Evolutionary conservation across 2,113 vertebrate genomes (phyloP), one percentile per base, ranked within the genome.

Genomic region (Stomatorhinus ivindoensis): DNA sequence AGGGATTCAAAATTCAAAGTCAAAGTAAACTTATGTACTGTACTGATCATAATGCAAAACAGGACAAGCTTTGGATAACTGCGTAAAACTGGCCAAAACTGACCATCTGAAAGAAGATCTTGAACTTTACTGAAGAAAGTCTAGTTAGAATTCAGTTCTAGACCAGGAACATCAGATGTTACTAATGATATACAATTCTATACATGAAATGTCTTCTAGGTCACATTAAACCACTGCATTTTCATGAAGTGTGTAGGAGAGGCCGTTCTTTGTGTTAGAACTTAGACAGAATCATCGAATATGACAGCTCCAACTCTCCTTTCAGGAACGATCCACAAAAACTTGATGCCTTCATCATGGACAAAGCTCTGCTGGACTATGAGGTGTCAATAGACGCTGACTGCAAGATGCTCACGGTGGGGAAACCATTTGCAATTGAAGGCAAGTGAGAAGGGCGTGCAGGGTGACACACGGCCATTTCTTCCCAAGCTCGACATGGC

Each of bases 361-460:
- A 99, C 94, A 99, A 99, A 96, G 98, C 98, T n/a, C 97, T 99
- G 91, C 92, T 99, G 94, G 98, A 99, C 95, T 99, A 99, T 86
- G 98, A 99, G 94, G 98, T 99, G 53, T 99, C 98, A 73, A 97
- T 99, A 93, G 98, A 99, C 94, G 97, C 98, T 0, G 98, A 99
- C 94, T 99, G 98, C 94, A 99, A 98, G 93, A 97, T 97, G 84
- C 94, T 99, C 44, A 99, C 98, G 0, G 98, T 99, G 87, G 98
- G 98, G 82, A 99, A 99, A 91, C 98, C 98, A 0, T 99, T 99
- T 94, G 98, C 98, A 90, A 99, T 99, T 84, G 98, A 99, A 99
- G 98, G 98, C 97, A 96, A 92, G 55, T 87, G 24, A 58, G 27
- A 47, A 1, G 13, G 46, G 44, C 9, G 27, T 76, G 31, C 15